These are phyloP conservation scores for Hymenochirus boettgeri DNA, from an alignment of 2,113 vertebrate genomes.

Conservation along the genomic window DNA sequence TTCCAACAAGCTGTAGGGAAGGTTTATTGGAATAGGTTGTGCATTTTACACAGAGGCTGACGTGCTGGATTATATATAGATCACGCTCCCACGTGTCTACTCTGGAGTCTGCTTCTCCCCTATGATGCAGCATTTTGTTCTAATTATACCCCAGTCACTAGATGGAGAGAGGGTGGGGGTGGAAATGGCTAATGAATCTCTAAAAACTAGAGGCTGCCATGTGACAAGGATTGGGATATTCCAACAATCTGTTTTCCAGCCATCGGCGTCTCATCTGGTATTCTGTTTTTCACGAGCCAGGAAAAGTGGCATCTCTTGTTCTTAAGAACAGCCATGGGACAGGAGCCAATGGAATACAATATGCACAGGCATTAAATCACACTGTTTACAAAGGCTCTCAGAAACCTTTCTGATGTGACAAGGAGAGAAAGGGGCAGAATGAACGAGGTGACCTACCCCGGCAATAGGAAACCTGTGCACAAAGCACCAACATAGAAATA, in stretches of 20 bases:
- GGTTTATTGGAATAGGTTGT: not conserved
- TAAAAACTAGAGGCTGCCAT: not conserved
- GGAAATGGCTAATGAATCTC: not conserved
- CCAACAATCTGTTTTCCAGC: constrained; percentile 13
- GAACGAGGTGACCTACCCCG: no score
- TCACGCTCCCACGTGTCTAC: constrained; percentile 15
- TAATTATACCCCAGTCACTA: constrained; percentile 52
- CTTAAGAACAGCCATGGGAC: constrained; percentile 12
- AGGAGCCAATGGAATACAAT: constrained; percentile 24
- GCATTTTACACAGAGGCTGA: constrained; percentile 2
- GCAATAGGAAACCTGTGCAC: no score
- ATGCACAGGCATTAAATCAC: not conserved
- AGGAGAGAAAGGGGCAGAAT: no score
- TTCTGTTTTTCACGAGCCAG: constrained; percentile 26
- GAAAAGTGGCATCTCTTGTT: constrained; percentile 30
- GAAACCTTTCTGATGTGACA: no score
- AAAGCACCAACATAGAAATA: no score
- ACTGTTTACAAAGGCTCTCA: no score
- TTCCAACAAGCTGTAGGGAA: not conserved
- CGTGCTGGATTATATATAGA: constrained; percentile 17
- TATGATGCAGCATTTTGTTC: constrained; percentile 61
- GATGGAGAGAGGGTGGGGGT: constrained; percentile 40
- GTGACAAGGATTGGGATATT: not conserved
- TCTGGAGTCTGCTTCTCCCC: constrained; percentile 38
- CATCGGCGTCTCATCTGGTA: constrained; percentile 1